Base-by-base conservation (phyloP, 2,113 vertebrate genomes). In the Ammospiza caudacuta region DNA sequence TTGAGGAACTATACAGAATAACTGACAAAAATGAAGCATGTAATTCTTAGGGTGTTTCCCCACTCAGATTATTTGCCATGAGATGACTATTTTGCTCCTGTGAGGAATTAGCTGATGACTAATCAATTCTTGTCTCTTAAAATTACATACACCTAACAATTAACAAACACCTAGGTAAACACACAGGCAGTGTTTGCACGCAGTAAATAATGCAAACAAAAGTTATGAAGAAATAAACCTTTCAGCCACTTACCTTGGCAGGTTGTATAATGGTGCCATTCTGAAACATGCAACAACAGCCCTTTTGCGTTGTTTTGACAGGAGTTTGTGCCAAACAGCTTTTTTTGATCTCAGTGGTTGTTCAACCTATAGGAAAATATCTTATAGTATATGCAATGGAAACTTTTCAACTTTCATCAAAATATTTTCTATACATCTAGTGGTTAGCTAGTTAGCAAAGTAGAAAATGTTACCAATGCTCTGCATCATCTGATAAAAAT, bases 251-350 rank as follows among this genome's bases (percentile, higher is more conserved):
- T 98, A 99, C 99, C 99, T 99, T 85, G 99, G 99, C 57, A 99
- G 97, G 94, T 99, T 99, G 96, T 99, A 99, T 62, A 99, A 98
- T 0, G 99, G 99, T 61, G 99, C 99, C 99, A 99, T 99, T 75
- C 99, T 98, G 96, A 99, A 99, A 96, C 99, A 99, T 17, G 99
- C 99, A 62, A 99, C 99, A 39, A 99, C 99, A 0, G 99, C 99
- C 95, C 99, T 97, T 96, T 99, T 99, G 69, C 99, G 98, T 97
- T 99, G 99, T 81, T 99, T 99, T 94, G 99, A 99, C 39, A 99
- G 95, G 58, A 99, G 96, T 92, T 99, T 99, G 97, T 99, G 99
- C 99, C 99, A 99, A 6, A 99, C 99, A 28, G 99, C 99, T 94
- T 99, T 99, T 97, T 99, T 99, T 85, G 99, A 99, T 95, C 99